A percentile compares a stretch with the other conserved stretches of the same genome.
These are phyloP conservation scores for Chymomyza amoena DNA, from an alignment of 2,888 invertebrate genomes.

Conservation along the genomic window DNA sequence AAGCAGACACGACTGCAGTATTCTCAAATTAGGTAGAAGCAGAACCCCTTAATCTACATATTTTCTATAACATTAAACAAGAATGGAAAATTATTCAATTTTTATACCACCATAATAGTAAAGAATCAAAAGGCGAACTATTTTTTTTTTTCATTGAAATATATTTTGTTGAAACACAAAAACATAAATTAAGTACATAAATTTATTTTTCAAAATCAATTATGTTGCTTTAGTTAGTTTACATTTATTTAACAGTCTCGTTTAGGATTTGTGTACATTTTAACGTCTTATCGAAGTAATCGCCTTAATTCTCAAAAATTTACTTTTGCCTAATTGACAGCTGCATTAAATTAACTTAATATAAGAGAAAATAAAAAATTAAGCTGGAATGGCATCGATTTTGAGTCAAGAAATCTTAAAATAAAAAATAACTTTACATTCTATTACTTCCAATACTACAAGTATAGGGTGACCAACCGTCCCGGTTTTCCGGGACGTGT, in stretches of 20 bases:
- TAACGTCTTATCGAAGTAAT: conserved; percentile 26
- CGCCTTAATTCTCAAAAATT: conserved; percentile 14
- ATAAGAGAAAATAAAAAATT: conserved; percentile 8
- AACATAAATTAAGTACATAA: conserved; percentile 3
- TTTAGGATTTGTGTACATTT: conserved; percentile 13
- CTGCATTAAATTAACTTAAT: conserved; percentile 13
- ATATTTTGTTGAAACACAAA: conserved; percentile 1
- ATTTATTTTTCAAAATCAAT: conserved; percentile 28
- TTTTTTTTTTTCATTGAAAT: neutral
- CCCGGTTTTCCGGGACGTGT: too few relatives aligned
- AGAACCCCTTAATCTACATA: too few relatives aligned
- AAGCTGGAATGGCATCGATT: conserved; percentile 65
- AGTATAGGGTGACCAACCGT: too few relatives aligned
- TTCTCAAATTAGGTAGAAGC: too few relatives aligned
- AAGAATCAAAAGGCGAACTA: too few relatives aligned
- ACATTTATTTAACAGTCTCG: conserved; percentile 56
- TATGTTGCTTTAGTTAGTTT: conserved; percentile 9
- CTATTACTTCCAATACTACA: conserved; percentile 31
- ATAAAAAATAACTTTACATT: conserved; percentile 26
- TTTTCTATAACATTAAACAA: too few relatives aligned
- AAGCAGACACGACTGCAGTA: too few relatives aligned
- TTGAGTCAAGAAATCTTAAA: conserved; percentile 15
- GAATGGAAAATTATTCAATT: too few relatives aligned
- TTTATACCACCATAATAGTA: too few relatives aligned
- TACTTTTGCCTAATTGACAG: conserved; percentile 54